Base-by-base conservation (phyloP, 2,797 vertebrate genomes). In the Lates japonicus region DNA sequence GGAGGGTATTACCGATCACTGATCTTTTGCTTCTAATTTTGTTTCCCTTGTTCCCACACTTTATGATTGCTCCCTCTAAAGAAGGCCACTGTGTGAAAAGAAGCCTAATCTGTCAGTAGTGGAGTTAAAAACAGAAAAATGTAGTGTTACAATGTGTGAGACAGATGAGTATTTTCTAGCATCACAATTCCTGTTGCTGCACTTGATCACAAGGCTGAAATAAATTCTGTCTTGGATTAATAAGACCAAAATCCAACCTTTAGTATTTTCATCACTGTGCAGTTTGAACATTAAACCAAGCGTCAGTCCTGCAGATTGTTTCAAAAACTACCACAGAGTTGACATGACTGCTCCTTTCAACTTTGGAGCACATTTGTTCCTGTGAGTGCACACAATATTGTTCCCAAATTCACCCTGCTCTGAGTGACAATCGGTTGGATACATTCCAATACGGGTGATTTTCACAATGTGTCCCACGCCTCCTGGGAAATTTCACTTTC, bases 401-500 rank as follows among this genome's bases (percentile, higher is more conserved):
- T 83, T 84, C 81, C 75, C 71, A 66, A 76, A 83, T 67, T 65
- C 74, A 13, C 42, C 68, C 64, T 66, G 62, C 29, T 81, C 44
- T 31, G 88, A 90, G 78, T 82, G 90, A 87, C 89, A 88, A 70
- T 88, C 64, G 31, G 22, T 65, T 90, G 82, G 88, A 85, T 68
- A 74, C 67, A 67, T 88, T 90, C 87, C 83, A 87, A 72, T 80
- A 63, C 62, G 22, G 76, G 64, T 80, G 79, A 88, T 90, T 92
- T 90, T 89, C 88, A 88, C 91, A 85, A 87, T 90, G 78, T 89
- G 81, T 85, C 81, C 76, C 52, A 49, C 60, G 74, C 92, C 92
- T 84, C 90, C 70, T 72, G 91, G 93, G 91, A 93, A 94, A 94
- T 93, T 87, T 88, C 73, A 31, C 73, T 84, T 82, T 80, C 70